A percentile compares a stretch with the other conserved stretches of the same genome.
phyloP scores from a whole-genome alignment of 2,888 invertebrate genomes.

The Drosophila yooni region DNA sequence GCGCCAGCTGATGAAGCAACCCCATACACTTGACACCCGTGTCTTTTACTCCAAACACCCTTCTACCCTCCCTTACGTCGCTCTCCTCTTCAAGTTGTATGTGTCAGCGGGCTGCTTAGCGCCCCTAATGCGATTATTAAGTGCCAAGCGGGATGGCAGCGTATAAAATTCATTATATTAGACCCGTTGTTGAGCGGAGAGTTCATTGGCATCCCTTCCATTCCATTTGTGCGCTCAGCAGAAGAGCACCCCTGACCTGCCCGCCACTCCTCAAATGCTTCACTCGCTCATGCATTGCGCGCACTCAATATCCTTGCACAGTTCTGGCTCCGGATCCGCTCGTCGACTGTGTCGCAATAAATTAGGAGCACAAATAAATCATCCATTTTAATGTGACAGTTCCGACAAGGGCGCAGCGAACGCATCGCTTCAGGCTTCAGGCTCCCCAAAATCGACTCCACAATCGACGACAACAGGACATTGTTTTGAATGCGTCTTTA shows the following conservation, averaged over 20 bases:
- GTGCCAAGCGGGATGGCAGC: constrained; percentile 70
- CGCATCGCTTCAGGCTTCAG: constrained; percentile 1
- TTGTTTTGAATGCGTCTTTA: constrained; percentile 56
- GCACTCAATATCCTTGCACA: constrained; percentile 75
- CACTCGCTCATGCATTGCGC: constrained; percentile 75
- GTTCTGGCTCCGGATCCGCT: constrained; percentile 22
- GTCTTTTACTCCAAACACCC: not conserved
- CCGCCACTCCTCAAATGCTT: not conserved
- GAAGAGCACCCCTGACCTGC: not conserved
- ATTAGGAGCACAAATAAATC: constrained; percentile 81
- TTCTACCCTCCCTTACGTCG: too few species aligned
- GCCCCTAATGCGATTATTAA: constrained; percentile 79
- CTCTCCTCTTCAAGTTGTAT: constrained; percentile 11
- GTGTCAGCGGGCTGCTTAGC: constrained; percentile 78
- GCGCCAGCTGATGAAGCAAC: constrained; percentile 57
- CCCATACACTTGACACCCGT: not conserved
- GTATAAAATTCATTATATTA: constrained; percentile 78
- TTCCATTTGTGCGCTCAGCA: not conserved
- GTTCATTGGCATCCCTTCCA: constrained; percentile 56
- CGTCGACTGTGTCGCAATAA: constrained; percentile 71
- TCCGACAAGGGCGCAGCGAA: constrained; percentile 71
- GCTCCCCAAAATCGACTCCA: not conserved
- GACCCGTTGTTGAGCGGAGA: constrained; percentile 36
- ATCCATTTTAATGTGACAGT: constrained; percentile 83
- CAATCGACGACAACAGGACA: constrained; percentile 37